These are phyloP conservation scores for Laspeyria flexula DNA, from an alignment of 2,888 invertebrate genomes.

Conservation along the genomic window DNA sequence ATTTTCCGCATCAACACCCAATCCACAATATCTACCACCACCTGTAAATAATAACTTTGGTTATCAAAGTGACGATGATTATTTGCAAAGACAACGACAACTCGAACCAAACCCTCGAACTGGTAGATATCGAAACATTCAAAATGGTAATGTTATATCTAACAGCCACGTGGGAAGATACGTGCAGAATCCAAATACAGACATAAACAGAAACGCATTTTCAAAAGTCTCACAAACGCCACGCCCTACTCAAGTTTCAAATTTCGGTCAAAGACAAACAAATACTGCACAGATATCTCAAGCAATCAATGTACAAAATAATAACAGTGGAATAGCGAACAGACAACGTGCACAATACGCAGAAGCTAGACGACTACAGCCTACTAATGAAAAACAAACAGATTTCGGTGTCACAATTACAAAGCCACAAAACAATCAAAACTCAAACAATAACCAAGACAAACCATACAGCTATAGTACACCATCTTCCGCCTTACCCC, in stretches of 20 bases:
- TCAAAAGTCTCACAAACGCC: slow-evolving; percentile 31
- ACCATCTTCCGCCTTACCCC: slow-evolving; percentile 39
- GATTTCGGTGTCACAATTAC: slow-evolving; percentile 49
- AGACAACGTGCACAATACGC: slow-evolving; percentile 55
- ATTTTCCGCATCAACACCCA: slow-evolving; percentile 70
- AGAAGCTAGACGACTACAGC: slow-evolving; percentile 51
- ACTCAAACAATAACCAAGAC: slow-evolving; percentile 31
- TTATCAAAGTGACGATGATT: slow-evolving; percentile 42
- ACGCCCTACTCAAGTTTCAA: slow-evolving; percentile 50
- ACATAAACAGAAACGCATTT: slow-evolving; percentile 42
- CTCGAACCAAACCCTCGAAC: slow-evolving; percentile 54
- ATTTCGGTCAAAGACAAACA: slow-evolving; percentile 49
- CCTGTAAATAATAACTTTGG: slow-evolving; percentile 51
- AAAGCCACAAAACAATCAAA: slow-evolving; percentile 59
- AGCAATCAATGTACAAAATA: slow-evolving; percentile 44
- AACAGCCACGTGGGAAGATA: slow-evolving; percentile 58
- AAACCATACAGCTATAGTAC: slow-evolving; percentile 59
- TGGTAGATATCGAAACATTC: slow-evolving; percentile 45
- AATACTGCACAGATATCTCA: slow-evolving; percentile 38
- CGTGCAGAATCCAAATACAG: slow-evolving; percentile 38
- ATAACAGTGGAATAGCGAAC: slow-evolving; percentile 49
- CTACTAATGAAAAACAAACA: slow-evolving; percentile 52
- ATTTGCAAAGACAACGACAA: slow-evolving; percentile 59
- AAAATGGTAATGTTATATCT: slow-evolving; percentile 45
- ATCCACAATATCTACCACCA: slow-evolving; percentile 65